Percentiles rank a stretch among this genome's conserved stretches.
Conservation (phyloP, 1,140 invertebrate species). For the Euglossa dilemma region DNA sequence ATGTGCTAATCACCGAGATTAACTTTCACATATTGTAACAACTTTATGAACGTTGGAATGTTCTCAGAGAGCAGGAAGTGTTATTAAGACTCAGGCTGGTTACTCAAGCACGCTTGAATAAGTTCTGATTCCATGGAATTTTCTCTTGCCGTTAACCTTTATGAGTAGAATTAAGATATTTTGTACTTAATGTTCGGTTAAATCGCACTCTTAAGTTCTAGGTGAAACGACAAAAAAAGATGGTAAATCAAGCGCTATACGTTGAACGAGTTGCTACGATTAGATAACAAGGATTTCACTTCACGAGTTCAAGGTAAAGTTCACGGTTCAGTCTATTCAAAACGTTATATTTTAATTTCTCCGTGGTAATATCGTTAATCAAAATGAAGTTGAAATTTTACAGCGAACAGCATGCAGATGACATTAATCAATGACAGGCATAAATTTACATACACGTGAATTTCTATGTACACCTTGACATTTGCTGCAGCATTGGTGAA, state of each 20-base stretch:
- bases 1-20: constrained; percentile 26
- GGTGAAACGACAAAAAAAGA: not conserved
- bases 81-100: not conserved
- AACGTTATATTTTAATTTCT: not conserved
- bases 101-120: not conserved
- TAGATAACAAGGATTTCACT: not conserved
- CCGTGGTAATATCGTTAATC: not conserved
- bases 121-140: not conserved
- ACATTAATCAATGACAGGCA: not conserved
- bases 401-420: not conserved
- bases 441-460: constrained; percentile 15
- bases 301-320: constrained; percentile 10
- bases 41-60: constrained; percentile 4
- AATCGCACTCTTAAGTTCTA: not conserved
- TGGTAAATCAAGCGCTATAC: not conserved
- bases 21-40: constrained; percentile 45
- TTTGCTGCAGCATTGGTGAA: not conserved
- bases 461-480: constrained; percentile 28
- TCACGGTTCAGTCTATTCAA: not conserved
- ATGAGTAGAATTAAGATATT: not conserved
- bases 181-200: not conserved
- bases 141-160: not conserved
- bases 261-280: not conserved
- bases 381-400: too few species aligned
- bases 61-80: constrained; percentile 23